A percentile compares a stretch with the other conserved stretches of the same genome.
These are phyloP conservation scores for Eurystomus glaucurus DNA, from an alignment of 2,797 vertebrate genomes.

Conservation along the genomic window DNA sequence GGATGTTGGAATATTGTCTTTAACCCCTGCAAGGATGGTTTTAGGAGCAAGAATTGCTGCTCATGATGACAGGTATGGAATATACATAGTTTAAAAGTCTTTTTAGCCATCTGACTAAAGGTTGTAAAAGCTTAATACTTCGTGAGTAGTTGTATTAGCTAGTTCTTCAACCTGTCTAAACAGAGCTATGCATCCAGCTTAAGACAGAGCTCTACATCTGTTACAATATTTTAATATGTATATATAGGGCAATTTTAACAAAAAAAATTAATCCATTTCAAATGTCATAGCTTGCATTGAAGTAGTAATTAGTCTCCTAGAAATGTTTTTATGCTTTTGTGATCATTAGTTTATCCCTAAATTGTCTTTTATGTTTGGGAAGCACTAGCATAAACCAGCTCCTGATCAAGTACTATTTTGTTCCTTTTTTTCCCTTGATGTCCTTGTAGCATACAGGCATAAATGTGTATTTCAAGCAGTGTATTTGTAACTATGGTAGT, in stretches of 20 bases:
- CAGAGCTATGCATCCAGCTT: background rate
- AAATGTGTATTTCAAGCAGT: background rate
- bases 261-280: background rate
- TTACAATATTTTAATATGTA: too few relatives aligned
- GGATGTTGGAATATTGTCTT: conserved; percentile 94
- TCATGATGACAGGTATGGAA: conserved; percentile 94
- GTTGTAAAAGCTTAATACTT: background rate
- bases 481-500: background rate
- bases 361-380: background rate
- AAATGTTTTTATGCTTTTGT: background rate
- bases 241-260: background rate
- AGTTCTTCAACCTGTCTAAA: background rate
- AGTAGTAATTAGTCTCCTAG: background rate
- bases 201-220: background rate
- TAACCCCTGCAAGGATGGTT: conserved; percentile 96
- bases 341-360: background rate
- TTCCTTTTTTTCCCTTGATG: background rate
- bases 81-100: background rate
- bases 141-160: background rate
- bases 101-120: background rate
- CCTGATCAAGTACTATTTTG: background rate
- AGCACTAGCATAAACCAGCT: background rate
- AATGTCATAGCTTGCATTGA: background rate
- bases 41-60: conserved; percentile 95
- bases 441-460: background rate